Base-by-base conservation (phyloP, 2,888 invertebrate species). In the Prenolepis imparis region DNA sequence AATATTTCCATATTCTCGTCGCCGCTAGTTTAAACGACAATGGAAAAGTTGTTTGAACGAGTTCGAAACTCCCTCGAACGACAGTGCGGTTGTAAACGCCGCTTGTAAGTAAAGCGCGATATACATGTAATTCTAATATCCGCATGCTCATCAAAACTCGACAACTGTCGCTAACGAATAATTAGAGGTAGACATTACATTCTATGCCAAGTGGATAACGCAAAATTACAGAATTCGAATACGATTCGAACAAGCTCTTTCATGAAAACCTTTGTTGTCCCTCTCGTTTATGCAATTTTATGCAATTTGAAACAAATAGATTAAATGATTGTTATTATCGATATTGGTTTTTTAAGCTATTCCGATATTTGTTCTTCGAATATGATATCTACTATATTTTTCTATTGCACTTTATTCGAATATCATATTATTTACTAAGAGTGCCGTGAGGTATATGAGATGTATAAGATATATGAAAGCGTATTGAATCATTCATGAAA, bases 51-150 rank as follows among this genome's bases (percentile, higher is more conserved):
- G 18, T 39, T 55, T 57, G 39, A 77, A 57, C n/a, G 24, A 55
- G 77, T 68, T 68, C 28, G 55, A 68, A 77, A 77, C 77, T 77
- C 68, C 67, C 28, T 55, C 28, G 15, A 77, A 8, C n/a, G n/a
- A 12, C 39, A n/a, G 15, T 18, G 44, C 28, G 5, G 32, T 15
- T 15, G 28, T 12, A 32, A 52, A 55, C 6, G 18, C 28, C 32
- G n/a, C n/a, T 66, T 36, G 39, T 41, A 15, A n/a, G 15, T n/a
- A 24, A 55, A 6, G 39, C 67, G 39, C 41, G n/a, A 77, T 77
- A 28, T 41, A 67, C 52, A 52, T 9, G 24, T 28, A 15, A 6
- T 39, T 48, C 15, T 36, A 36, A 75, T 77, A 41, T 77, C n/a
- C n/a, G 24, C 55, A 61, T 39, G 36, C 36, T 64, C 52, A 18